Evolutionary conservation across 2,113 vertebrate genomes (phyloP), one percentile per base, ranked within the genome.

Genomic region (Hepsetus odoe): DNA sequence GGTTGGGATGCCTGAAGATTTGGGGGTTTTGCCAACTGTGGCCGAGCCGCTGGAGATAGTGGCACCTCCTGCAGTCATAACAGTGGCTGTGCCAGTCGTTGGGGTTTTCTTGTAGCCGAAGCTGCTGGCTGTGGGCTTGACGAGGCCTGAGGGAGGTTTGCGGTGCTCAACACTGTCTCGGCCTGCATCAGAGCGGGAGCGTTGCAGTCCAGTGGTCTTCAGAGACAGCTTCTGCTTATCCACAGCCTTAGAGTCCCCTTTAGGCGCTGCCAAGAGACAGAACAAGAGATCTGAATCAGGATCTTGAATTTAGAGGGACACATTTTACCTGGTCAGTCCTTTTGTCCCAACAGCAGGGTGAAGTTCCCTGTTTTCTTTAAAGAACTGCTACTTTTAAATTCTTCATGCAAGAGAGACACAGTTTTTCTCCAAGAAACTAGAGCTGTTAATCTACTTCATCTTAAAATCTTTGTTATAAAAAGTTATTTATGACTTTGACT

Each of bases 161-260:
- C 96, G 97, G 71, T 96, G 93, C 0, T 99, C 97, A 0, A 91
- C 88, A 0, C 94, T 94, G 69, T 99, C 97, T 24, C 95, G 94
- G 76, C 98, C 94, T 0, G 98, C 97, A 0, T 99, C 97, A 0
- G 98, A 99, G 11, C 96, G 97, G 7, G 96, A 98, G 0, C 98
- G 92, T 80, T 99, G 97, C 4, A 99, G 90, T 18, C 95, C 94
- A 0, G 96, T 85, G 1, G 89, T 89, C 91, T 95, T 96, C 78
- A 98, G 87, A 0, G 93, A 94, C 67, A 98, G 91, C 84, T 95
- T 98, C 74, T 91, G 94, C 89, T 96, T 98, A 86, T 98, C 98
- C 0, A 94, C 78, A 1, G 92, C 94, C 88, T 94, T 97, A 66
- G 90, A 86, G 73, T 98, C 97, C 0, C 89, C 90, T 82, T 96